Conservation (phyloP, 2,113 vertebrate genomes). For the Psettodes erumei region DNA sequence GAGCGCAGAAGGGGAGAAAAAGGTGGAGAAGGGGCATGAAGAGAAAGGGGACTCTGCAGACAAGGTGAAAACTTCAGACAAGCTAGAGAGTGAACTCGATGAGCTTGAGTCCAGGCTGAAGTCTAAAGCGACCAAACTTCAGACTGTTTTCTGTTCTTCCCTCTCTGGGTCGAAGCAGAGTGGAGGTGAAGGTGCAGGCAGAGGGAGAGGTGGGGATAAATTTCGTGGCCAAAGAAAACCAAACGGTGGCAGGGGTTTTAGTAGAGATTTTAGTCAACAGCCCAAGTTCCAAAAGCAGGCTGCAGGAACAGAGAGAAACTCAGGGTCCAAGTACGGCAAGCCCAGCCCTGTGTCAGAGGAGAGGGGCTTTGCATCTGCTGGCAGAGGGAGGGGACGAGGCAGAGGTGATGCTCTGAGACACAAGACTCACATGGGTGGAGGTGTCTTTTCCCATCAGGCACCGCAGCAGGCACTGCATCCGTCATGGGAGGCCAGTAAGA, state of each 20-base stretch:
- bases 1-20: conserved; percentile 8
- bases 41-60: not conserved
- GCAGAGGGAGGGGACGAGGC: conserved; percentile 47
- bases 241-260: not conserved
- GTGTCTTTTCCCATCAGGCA: conserved; percentile 55
- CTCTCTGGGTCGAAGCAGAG: conserved; percentile 75
- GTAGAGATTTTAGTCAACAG: conserved; percentile 38
- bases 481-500: conserved; percentile 97
- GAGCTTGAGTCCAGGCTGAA: conserved; percentile 65
- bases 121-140: conserved; percentile 74
- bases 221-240: conserved; percentile 33
- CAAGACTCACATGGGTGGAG: conserved; percentile 26
- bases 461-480: conserved; percentile 90
- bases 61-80: conserved; percentile 4
- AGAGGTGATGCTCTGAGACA: conserved; percentile 19
- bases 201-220: conserved; percentile 35
- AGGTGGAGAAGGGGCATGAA: not conserved
- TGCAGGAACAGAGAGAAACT: conserved; percentile 1
- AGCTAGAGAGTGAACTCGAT: conserved; percentile 49
- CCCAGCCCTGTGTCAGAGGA: not conserved
- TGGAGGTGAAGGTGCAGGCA: conserved; percentile 22
- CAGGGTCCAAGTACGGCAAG: conserved; percentile 36
- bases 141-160: conserved; percentile 88
- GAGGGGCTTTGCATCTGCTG: not conserved
- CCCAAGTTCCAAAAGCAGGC: conserved; percentile 43